Base-by-base conservation (phyloP, 2,797 vertebrate genomes). In the Podargus strigoides region DNA sequence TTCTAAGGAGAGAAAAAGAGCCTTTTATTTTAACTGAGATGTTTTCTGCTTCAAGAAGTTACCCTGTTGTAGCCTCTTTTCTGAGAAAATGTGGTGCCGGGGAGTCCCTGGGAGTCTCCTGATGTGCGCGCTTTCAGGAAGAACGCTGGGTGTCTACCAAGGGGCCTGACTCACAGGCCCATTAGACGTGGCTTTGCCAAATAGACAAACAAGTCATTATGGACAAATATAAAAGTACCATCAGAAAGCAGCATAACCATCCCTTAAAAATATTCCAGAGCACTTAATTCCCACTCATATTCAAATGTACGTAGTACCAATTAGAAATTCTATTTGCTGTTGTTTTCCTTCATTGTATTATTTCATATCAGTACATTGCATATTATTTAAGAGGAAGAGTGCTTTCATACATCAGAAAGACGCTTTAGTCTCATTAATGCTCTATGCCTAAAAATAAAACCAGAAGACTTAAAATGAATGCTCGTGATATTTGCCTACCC, bases 221-320 rank as follows among this genome's bases (percentile, higher is more conserved):
- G 50, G 42, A 77, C 63, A 82, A 90, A 88, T 55, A 84, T 34
- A 53, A 82, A 82, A 92, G 59, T 32, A 73, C 55, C 36, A 52
- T 76, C 70, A 93, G 70, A 89, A 96, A 91, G 46, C 44, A 73
- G 23, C 30, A 58, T 20, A 63, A 83, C 44, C 23, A 53, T 67
- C 77, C 60, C 93, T 91, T 79, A 91, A 90, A 95, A 90, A 87
- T 92, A 91, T 70, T 74, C 55, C 60, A 49, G 47, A 81, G 76
- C 49, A 67, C 85, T 90, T 88, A 84, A 90, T 93, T 95, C 41
- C 37, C 66, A 86, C 46, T 93, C 37, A 30, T 82, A 82, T 62
- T 89, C 60, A 95, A 89, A 82, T 50, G 34, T 74, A 44, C 27
- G 0, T 53, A 90, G 77, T 59, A 56, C 56, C 67, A 95, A 87